A percentile compares a stretch with the other conserved stretches of the same genome.
These are phyloP conservation scores for Paramormyrops kingsleyae DNA, from an alignment of 2,113 vertebrate genomes.

Conservation along the genomic window DNA sequence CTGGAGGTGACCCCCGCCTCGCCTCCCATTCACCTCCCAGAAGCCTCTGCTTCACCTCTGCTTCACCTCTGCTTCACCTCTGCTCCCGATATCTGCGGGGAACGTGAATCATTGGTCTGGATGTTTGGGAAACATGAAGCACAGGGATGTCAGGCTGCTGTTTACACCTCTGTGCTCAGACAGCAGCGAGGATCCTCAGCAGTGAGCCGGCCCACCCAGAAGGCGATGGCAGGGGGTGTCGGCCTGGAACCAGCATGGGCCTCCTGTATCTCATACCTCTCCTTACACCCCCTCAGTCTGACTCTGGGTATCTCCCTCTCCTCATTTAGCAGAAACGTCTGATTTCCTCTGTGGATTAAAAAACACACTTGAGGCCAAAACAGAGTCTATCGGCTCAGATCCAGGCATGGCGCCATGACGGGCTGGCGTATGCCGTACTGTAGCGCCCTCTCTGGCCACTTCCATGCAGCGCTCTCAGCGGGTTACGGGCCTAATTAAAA, in stretches of 20 bases:
- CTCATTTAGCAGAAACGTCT: neutral
- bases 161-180: neutral
- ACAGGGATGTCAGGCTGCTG: neutral
- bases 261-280: neutral
- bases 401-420: neutral
- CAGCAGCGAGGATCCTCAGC: neutral
- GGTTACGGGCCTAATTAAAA: conserved; percentile 9
- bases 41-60: neutral
- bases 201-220: neutral
- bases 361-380: neutral
- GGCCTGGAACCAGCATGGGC: too few relatives aligned
- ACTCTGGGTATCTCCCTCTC: neutral
- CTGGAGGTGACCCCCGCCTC: neutral
- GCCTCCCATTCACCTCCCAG: neutral
- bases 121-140: neutral
- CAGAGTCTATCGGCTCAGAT: neutral
- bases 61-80: neutral
- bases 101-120: neutral
- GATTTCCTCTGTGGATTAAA: neutral
- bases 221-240: neutral
- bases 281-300: neutral
- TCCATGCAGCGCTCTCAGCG: neutral
- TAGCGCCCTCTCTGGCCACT: neutral
- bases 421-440: neutral
- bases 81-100: neutral